A percentile compares a stretch with the other conserved stretches of the same genome.
phyloP scores from a whole-genome alignment of 2,113 vertebrate genomes.

The Oplegnathus fasciatus region DNA sequence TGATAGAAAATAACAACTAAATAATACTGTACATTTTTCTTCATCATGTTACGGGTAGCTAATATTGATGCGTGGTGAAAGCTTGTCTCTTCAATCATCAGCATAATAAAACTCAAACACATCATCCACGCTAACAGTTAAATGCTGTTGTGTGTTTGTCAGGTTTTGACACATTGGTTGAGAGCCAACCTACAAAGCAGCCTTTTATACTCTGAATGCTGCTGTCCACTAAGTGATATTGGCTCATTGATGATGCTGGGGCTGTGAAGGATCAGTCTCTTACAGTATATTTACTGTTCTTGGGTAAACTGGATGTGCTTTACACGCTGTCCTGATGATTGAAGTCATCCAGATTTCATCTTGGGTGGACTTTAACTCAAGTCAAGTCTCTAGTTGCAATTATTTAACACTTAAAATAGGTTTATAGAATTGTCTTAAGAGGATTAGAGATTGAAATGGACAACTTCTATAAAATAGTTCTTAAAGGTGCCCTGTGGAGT shows the following conservation, averaged over 20 bases:
- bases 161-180: conserved; percentile 11
- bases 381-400: not conserved
- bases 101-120: conserved; percentile 12
- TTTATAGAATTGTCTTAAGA: not conserved
- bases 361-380: not conserved
- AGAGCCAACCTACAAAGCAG: not conserved
- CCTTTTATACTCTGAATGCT: conserved; percentile 7
- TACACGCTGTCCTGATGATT: not conserved
- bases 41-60: not conserved
- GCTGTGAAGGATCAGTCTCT: not conserved
- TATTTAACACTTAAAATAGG: not conserved
- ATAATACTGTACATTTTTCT: not conserved
- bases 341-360: not conserved
- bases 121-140: not conserved
- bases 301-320: not conserved
- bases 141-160: not conserved
- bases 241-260: not conserved
- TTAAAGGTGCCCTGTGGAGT: not conserved
- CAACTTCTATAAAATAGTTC: not conserved
- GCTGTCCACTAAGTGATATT: not conserved
- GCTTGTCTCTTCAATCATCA: not conserved
- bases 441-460: not conserved
- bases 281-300: not conserved
- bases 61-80: not conserved
- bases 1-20: not conserved